Conservation (phyloP, 2,113 vertebrate genomes). For the Pangasianodon gigas region DNA sequence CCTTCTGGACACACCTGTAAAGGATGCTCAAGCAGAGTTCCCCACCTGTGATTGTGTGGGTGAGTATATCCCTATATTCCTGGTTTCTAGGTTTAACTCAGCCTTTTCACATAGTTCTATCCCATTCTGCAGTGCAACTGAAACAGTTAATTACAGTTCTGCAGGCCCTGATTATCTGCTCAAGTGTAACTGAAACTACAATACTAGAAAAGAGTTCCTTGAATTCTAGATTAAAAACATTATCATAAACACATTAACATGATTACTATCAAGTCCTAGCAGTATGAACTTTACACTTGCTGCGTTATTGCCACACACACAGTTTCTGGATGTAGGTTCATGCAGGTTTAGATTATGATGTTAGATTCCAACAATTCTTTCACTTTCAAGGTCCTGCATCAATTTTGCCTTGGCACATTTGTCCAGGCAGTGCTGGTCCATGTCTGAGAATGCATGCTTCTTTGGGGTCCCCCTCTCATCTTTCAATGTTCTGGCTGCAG, state of each 20-base stretch:
- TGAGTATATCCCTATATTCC: conserved; percentile 68
- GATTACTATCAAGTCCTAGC: background rate
- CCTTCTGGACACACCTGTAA: conserved; percentile 89
- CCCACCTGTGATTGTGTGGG: conserved; percentile 93
- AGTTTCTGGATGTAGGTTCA: background rate
- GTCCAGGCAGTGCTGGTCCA: conserved; percentile 54
- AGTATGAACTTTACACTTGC: background rate
- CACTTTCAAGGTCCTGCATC: conserved; percentile 18
- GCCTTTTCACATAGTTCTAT: background rate
- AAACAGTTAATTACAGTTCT: background rate
- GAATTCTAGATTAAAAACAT: background rate
- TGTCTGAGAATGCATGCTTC: conserved; percentile 62
- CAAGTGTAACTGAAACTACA: background rate
- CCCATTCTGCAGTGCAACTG: background rate
- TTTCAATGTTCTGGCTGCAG: conserved; percentile 60
- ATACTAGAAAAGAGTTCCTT: background rate
- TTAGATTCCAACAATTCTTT: background rate
- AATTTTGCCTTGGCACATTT: conserved; percentile 49
- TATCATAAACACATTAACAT: background rate
- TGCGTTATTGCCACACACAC: background rate
- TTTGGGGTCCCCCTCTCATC: conserved; percentile 45
- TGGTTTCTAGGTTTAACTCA: background rate
- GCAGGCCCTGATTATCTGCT: background rate
- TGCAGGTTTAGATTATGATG: background rate
- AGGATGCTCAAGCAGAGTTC: conserved; percentile 86